phyloP scores from a whole-genome alignment of 1,140 invertebrate species.

The Drosophila lowei region DNA sequence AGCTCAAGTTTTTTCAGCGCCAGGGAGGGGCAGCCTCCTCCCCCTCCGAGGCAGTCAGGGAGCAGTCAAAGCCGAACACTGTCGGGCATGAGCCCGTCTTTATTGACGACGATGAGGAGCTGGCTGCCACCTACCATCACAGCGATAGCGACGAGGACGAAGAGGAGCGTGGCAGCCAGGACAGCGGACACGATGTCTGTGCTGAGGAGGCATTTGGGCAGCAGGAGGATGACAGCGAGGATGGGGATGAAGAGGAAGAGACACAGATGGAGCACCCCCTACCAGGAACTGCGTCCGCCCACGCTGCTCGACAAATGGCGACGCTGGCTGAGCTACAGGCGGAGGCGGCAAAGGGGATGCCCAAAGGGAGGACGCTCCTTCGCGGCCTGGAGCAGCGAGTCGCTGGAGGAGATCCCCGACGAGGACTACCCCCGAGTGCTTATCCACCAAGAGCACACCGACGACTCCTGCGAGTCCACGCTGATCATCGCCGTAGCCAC shows the following conservation, averaged over 20 bases:
- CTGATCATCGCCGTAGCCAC: constrained; percentile 75
- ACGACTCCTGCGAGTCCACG: constrained; percentile 70
- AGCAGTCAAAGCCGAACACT: constrained; percentile 50
- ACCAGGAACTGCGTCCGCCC: constrained; percentile 22
- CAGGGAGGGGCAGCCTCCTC: constrained; percentile 6
- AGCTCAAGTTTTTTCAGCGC: constrained; percentile 71
- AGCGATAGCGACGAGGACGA: constrained; percentile 56
- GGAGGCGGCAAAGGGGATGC: constrained; percentile 1
- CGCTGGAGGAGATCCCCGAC: constrained; percentile 58
- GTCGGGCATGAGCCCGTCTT: constrained; percentile 66
- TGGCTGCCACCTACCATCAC: constrained; percentile 64
- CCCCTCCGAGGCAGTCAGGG: neutral
- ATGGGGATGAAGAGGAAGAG: neutral
- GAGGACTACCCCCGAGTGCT: constrained; percentile 71
- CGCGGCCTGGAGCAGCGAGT: constrained; percentile 69
- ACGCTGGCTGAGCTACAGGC: constrained; percentile 55
- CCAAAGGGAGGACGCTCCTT: constrained; percentile 23
- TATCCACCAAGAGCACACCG: constrained; percentile 78
- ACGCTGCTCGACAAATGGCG: constrained; percentile 44
- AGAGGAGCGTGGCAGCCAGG: constrained; percentile 6
- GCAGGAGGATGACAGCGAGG: constrained; percentile 1
- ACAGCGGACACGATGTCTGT: constrained; percentile 50
- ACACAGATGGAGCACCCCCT: constrained; percentile 7
- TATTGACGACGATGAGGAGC: constrained; percentile 67
- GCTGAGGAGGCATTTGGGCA: constrained; percentile 54